Evolutionary conservation across 2,113 vertebrate species (phyloP).

Genomic region (Apteryx owenii): DNA sequence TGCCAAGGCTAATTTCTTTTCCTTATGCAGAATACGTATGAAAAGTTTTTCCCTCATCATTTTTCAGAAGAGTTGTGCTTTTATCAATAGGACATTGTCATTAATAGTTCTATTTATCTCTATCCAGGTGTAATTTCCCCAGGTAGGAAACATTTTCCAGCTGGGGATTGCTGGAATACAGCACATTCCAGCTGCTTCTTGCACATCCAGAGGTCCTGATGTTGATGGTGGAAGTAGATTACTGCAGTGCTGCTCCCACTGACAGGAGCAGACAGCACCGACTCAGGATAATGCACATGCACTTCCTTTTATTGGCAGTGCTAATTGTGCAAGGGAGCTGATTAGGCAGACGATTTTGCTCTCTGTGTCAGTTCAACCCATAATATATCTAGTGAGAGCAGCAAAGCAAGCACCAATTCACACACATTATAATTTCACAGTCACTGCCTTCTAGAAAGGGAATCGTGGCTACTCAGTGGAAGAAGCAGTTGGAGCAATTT

Average conservation of each 20-base stretch:
- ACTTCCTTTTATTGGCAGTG: neutral
- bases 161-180: neutral
- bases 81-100: neutral
- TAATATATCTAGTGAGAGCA: constrained; percentile 1
- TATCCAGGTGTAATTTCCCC: neutral
- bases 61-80: neutral
- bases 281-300: neutral
- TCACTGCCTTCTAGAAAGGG: neutral
- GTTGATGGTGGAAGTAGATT: neutral
- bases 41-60: neutral
- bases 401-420: neutral
- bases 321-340: neutral
- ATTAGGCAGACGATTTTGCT: neutral
- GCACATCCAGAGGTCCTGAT: neutral
- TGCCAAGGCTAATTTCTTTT: neutral
- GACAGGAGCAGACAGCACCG: neutral
- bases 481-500: neutral
- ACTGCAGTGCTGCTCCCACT: neutral
- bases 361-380: neutral
- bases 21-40: neutral
- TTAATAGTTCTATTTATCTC: neutral
- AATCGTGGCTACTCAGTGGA: neutral
- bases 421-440: neutral
- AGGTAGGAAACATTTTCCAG: constrained; percentile 7
- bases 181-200: neutral